Evolutionary conservation across 1,140 invertebrate species (phyloP).

Genomic region (Cotesia vestalis): DNA sequence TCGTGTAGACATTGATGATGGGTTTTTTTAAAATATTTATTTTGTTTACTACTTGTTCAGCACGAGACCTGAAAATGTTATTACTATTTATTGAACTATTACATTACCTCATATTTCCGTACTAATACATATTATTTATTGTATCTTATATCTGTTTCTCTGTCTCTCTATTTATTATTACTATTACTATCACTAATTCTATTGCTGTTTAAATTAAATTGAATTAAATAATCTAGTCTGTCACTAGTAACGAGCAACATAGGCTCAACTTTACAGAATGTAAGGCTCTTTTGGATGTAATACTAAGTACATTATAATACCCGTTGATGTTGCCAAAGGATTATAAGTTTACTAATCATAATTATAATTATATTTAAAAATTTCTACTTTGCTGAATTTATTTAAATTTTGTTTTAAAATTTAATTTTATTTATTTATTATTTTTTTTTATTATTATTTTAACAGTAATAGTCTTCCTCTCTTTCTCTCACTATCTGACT

Average conservation of each 20-base stretch:
- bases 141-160: conserved; percentile 4
- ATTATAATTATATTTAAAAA: background rate
- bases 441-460: conserved; percentile 10
- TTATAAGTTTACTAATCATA: conserved; percentile 1
- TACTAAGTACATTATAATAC: background rate
- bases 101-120: background rate
- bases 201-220: too few species aligned
- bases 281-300: background rate
- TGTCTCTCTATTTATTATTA: background rate
- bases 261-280: too few species aligned
- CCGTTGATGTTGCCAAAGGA: conserved; percentile 7
- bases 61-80: conserved; percentile 43
- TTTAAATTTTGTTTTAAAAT: background rate
- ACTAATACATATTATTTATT: too few species aligned
- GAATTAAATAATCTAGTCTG: too few species aligned
- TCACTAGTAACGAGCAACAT: too few species aligned
- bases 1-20: conserved; percentile 43
- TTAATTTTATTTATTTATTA: background rate
- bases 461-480: conserved; percentile 28
- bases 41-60: conserved; percentile 45
- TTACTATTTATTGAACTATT: conserved; percentile 18
- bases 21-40: too few species aligned
- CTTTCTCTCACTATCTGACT: conserved; percentile 38
- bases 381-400: too few species aligned
- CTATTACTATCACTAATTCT: conserved; percentile 2